Evolutionary conservation across 2,797 vertebrate species (phyloP), one percentile per base, ranked within the genome.

Genomic region (Lateolabrax maculatus): DNA sequence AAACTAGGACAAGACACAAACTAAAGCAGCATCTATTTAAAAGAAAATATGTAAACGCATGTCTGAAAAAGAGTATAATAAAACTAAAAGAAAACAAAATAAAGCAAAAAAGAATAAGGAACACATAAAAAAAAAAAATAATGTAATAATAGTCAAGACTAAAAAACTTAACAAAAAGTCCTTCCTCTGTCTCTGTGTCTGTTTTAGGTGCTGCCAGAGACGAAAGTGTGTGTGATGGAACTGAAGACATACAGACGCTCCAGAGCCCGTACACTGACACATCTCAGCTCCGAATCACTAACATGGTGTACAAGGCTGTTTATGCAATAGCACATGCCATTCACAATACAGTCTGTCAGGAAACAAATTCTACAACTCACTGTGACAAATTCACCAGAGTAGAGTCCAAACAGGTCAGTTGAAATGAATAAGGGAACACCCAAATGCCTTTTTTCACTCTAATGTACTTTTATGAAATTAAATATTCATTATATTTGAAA

Each of bases 231-330:
- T 94, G 94, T 73, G 80, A 93, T 48, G 93, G 92, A 29, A 80
- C 27, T 44, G 91, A 95, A 76, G 81, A 91, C 43, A 34, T 94
- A 27, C 15, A 39, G 1, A 68, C 46, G 0, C 85, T 94, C 7
- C 77, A 76, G 62, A 89, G 39, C 31, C 79, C 86, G 0, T 94
- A 93, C 74, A 93, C 91, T 3, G 92, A 94, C 71, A 93, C 92
- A 0, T 92, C 93, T 31, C 90, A 94, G 68, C 82, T 95, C 36
- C 79, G 93, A 23, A 60, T 93, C 15, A 88, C 88, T 18, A 93
- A 94, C 80, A 91, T 93, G 92, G 94, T 95, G 53, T 95, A 95
- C 55, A 94, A 94, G 77, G 94, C 94, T 23, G 86, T 91, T 41
- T 93, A 94, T 72, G 91, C 94, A 23, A 81, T 94, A 77, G 94